phyloP scores from a whole-genome alignment of 2,888 invertebrate genomes.

The Hylaea fasciaria region DNA sequence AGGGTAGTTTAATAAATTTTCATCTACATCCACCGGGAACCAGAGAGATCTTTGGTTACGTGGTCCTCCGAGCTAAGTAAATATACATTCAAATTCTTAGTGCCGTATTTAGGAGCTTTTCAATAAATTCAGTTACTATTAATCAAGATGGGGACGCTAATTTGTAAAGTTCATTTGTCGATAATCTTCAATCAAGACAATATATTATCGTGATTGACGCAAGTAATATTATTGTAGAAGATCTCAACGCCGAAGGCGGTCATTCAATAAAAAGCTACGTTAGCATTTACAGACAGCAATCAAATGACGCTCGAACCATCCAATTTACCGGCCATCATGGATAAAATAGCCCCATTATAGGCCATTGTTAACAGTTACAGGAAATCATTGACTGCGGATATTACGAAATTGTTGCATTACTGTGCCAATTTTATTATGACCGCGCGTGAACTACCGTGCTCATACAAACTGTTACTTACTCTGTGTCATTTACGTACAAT shows the following conservation, averaged over 20 bases:
- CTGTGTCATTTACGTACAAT: too few species aligned
- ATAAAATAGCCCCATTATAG: neutral
- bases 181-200: too few species aligned
- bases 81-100: neutral
- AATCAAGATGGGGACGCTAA: too few species aligned
- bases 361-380: neutral
- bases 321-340: neutral
- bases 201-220: too few species aligned
- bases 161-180: too few species aligned
- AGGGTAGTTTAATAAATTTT: slow-evolving; percentile 26
- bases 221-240: too few species aligned
- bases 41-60: neutral
- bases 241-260: slow-evolving; percentile 21
- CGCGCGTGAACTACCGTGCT: neutral
- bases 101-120: too few species aligned
- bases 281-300: slow-evolving; percentile 30
- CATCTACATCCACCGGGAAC: slow-evolving; percentile 15
- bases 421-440: neutral
- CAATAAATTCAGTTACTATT: too few species aligned
- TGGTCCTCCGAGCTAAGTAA: neutral
- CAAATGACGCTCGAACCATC: neutral
- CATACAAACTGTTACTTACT: neutral
- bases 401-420: neutral
- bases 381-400: neutral
- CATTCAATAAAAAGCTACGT: slow-evolving; percentile 49